Percentiles rank a stretch among this genome's conserved stretches.
These are phyloP conservation scores for Acrobasis repandana DNA, from an alignment of 2,888 invertebrate species.

Conservation along the genomic window DNA sequence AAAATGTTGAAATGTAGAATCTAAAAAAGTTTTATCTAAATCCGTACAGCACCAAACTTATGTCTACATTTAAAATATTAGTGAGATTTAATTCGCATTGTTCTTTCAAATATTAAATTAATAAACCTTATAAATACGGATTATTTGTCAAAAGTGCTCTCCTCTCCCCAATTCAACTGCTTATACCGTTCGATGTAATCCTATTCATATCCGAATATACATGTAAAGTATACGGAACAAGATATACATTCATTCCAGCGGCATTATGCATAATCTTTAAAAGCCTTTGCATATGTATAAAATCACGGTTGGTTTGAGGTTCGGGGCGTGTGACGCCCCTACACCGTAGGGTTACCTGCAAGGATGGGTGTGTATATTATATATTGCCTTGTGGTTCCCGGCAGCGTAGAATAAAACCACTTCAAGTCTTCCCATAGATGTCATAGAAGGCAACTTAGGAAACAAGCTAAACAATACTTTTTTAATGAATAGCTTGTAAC, in stretches of 20 bases:
- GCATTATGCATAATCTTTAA: slow-evolving; percentile 30
- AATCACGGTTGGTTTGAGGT: slow-evolving; percentile 27
- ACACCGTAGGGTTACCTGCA: slow-evolving; percentile 33
- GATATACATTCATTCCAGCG: slow-evolving; percentile 30
- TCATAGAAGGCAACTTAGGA: too few relatives aligned
- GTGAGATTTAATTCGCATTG: too few relatives aligned
- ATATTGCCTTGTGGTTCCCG: too few relatives aligned
- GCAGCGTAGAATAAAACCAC: too few relatives aligned
- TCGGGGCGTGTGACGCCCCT: slow-evolving; percentile 14
- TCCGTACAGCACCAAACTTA: too few relatives aligned
- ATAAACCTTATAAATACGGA: neutral
- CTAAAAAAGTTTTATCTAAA: too few relatives aligned
- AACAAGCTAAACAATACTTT: too few relatives aligned
- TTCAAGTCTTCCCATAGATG: too few relatives aligned
- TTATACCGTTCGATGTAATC: slow-evolving; percentile 9
- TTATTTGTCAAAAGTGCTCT: neutral
- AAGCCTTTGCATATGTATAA: slow-evolving; percentile 31
- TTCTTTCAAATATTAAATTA: too few relatives aligned
- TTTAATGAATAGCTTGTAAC: too few relatives aligned
- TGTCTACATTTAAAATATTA: too few relatives aligned
- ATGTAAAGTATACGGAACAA: neutral
- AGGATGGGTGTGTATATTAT: slow-evolving; percentile 48
- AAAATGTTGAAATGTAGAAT: too few relatives aligned
- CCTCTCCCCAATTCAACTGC: neutral
- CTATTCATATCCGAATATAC: slow-evolving; percentile 10